These are phyloP conservation scores for Corella eumyota DNA, from an alignment of 23 tunicate species.

Conservation along the genomic window DNA sequence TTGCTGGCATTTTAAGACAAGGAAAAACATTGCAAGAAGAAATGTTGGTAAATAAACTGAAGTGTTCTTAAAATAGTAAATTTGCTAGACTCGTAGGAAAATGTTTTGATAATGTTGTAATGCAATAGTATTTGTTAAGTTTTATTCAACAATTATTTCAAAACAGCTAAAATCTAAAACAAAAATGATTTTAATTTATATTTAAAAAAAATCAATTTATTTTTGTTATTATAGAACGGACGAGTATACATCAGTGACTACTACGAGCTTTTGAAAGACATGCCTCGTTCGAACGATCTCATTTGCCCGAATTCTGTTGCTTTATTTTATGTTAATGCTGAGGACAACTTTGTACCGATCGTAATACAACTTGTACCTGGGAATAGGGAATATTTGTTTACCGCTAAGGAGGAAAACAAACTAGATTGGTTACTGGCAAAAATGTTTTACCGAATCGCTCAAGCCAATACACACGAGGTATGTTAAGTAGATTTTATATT, in stretches of 20 bases:
- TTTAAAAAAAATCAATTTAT: too few species aligned
- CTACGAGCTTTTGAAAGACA: neutral
- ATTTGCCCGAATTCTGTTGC: neutral
- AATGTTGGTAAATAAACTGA: too few species aligned
- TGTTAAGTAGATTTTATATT: neutral
- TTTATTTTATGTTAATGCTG: neutral
- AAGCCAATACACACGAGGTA: slow-evolving; percentile 46
- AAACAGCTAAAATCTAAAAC: too few species aligned
- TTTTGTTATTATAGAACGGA: neutral
- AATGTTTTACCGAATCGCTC: slow-evolving; percentile 31
- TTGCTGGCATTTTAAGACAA: too few species aligned
- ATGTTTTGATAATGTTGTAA: too few species aligned
- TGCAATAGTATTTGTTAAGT: too few species aligned
- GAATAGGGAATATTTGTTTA: too few species aligned
- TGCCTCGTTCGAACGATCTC: slow-evolving; percentile 3
- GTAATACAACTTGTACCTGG: slow-evolving; percentile 65
- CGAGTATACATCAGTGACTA: neutral
- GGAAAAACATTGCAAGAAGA: too few species aligned
- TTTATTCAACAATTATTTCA: too few species aligned
- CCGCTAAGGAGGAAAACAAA: slow-evolving; percentile 21
- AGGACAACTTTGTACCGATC: slow-evolving; percentile 16
- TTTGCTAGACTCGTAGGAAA: too few species aligned
- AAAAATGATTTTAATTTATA: too few species aligned
- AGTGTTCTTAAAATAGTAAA: too few species aligned
- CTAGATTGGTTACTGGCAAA: slow-evolving; percentile 62